A percentile compares a stretch with the other conserved stretches of the same genome.
Evolutionary conservation across 1,140 invertebrate species (phyloP).

Genomic region (Coenobita brevimanus): DNA sequence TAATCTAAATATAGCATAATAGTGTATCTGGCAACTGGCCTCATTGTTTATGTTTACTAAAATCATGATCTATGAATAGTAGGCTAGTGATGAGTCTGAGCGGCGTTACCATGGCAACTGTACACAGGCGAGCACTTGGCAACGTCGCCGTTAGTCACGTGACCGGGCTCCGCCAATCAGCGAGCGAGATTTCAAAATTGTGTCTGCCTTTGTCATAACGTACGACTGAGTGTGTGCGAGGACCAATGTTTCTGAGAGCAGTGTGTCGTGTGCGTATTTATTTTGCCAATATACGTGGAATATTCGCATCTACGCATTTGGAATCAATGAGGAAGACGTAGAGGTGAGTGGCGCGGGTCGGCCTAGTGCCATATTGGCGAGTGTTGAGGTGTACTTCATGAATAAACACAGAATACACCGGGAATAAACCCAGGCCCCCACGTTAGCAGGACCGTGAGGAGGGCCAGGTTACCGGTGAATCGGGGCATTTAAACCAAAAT

Average conservation of each 20-base stretch:
- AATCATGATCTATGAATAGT: too few relatives aligned
- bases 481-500: not conserved
- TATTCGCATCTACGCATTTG: slow-evolving; percentile 19
- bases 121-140: slow-evolving; percentile 55
- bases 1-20: too few relatives aligned
- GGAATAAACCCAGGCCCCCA: not conserved
- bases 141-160: slow-evolving; percentile 36
- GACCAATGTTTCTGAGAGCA: slow-evolving; percentile 58
- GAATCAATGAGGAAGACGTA: slow-evolving; percentile 60
- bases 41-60: too few relatives aligned
- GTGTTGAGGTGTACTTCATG: slow-evolving; percentile 36
- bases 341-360: slow-evolving; percentile 47
- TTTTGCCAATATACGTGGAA: slow-evolving; percentile 44
- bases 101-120: slow-evolving; percentile 55
- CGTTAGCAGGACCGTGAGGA: too few relatives aligned
- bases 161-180: slow-evolving; percentile 36
- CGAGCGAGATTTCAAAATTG: slow-evolving; percentile 49
- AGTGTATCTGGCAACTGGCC: too few relatives aligned
- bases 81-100: slow-evolving; percentile 16
- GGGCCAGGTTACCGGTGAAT: too few relatives aligned
- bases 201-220: slow-evolving; percentile 67
- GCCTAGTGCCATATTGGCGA: not conserved
- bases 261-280: slow-evolving; percentile 61
- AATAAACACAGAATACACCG: slow-evolving; percentile 4
- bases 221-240: slow-evolving; percentile 63